Base-by-base conservation (phyloP, 2,113 vertebrate genomes). In the Arenaria interpres region DNA sequence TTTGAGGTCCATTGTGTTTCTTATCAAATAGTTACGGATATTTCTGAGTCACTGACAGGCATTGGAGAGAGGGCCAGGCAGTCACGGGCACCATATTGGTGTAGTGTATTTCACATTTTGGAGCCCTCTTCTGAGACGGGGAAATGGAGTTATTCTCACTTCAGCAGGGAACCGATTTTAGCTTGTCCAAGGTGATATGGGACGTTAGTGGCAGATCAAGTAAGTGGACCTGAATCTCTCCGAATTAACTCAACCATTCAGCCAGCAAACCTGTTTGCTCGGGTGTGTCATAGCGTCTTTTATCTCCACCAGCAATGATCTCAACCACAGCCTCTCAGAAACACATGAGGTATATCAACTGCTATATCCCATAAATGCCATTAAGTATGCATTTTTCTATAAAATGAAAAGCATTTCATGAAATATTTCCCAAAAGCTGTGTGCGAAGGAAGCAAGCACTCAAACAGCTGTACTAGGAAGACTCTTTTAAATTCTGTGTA, bases 51-150 rank as follows among this genome's bases (percentile, higher is more conserved):
- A 16, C 39, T 73, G 33, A 10, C 22, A 9, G 0, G 5, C 11
- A 3, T 64, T 64, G 0, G 4, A 43, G 67, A 56, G 48, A 73
- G 23, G 27, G 64, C 56, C 0, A 0, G 37, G 51, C 51, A 46
- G 51, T 37, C 18, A 5, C 7, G 12, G 19, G 18, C 25, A 13
- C 81, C 32, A 2, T 23, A 10, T 27, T 85, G 71, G 45, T 37
- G 4, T 43, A 12, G 11, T 32, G 3, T n/a, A 33, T 64, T 75
- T 85, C 46, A 16, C n/a, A 5, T 46, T 46, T 46, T 46, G 33
- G 18, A 76, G 33, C 30, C 2, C 5, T 37, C 11, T 63, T 41
- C 33, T 46, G 28, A 56, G 37, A 14, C 0, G 1, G 19, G 32
- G 22, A 45, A 72, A 35, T 39, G 37, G 37, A 74, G 24, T 66